Percentiles rank a stretch among this genome's conserved stretches.
These are phyloP conservation scores for Apantesis nais DNA, from an alignment of 2,888 invertebrate genomes.

Conservation along the genomic window DNA sequence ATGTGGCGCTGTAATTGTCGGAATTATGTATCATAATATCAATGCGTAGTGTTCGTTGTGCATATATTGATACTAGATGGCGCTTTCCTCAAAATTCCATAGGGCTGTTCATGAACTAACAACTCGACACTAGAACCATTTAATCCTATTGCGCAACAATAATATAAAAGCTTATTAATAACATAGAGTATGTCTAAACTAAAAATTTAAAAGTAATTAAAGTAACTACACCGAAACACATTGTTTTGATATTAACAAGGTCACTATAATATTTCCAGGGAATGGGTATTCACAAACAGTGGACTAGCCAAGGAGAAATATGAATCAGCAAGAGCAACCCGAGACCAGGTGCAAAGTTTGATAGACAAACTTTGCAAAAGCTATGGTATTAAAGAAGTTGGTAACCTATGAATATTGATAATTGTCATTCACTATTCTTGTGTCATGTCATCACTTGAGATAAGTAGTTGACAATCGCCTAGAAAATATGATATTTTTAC, in stretches of 20 bases:
- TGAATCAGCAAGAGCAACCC: slow-evolving; percentile 87
- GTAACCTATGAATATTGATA: slow-evolving; percentile 58
- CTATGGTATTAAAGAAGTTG: slow-evolving; percentile 84
- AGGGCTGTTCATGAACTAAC: no score
- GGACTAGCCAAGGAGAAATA: slow-evolving; percentile 88
- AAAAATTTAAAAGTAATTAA: no score
- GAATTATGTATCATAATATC: no score
- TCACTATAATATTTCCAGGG: slow-evolving; percentile 69
- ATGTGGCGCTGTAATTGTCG: no score
- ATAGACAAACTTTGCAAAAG: slow-evolving; percentile 85
- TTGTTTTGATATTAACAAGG: background rate
- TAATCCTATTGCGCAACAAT: no score
- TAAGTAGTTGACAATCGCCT: background rate
- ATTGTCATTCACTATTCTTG: slow-evolving; percentile 17
- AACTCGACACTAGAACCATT: no score
- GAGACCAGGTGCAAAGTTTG: slow-evolving; percentile 90
- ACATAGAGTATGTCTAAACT: background rate
- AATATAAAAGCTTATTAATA: background rate
- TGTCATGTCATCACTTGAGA: slow-evolving; percentile 4
- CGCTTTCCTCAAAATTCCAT: no score
- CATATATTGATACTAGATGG: no score
- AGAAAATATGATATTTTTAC: background rate
- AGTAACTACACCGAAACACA: no score
- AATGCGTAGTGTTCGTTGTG: no score
- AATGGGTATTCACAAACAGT: slow-evolving; percentile 91